Base-by-base conservation (phyloP, 2,797 vertebrate genomes). In the Petrocephalus schoutedeni region DNA sequence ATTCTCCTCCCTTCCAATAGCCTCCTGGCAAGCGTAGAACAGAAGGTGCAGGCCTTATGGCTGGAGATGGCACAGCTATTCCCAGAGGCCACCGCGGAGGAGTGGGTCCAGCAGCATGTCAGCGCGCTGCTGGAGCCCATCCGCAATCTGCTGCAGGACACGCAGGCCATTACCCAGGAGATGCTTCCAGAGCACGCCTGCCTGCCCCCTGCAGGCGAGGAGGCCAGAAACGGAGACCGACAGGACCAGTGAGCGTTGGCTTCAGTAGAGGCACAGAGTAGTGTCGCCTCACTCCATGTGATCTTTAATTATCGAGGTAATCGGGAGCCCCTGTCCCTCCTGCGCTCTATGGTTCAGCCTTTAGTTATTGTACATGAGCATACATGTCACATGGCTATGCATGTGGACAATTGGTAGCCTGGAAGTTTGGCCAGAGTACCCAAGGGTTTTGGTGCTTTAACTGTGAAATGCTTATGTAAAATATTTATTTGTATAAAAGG, bases 21-120 rank as follows among this genome's bases (percentile, higher is more conserved):
- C 88, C 96, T 97, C 86, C 90, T 97, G 91, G 91, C 93, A 53
- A 91, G 92, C 82, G 92, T 98, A 93, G 95, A 94, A 1, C 59
- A 92, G 86, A 94, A 96, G 23, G 91, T 91, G 12, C 94, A 90
- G 45, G 95, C 95, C 1, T 90, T 99, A 86, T 95, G 92, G 87
- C 92, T 90, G 4, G 97, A 97, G 92, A 96, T 99, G 95, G 89
- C 91, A 9, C 91, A 87, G 0, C 90, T 97, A 86, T 99, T 97
- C 93, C 96, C 95, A 80, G 90, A 93, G 0, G 92, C 95, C 16
- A 92, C 97, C 0, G 92, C 94, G 84, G 95, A 97, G 89, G 98
- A 99, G 91, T 99, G 98, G 98, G 92, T 97, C 88, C 96, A 97
- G 89, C 97, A 99, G 90, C 97, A 99, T 0, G 95, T 97, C 86